Conservation (phyloP, 1,140 invertebrate species). For the Tetranychus cinnabarinus region DNA sequence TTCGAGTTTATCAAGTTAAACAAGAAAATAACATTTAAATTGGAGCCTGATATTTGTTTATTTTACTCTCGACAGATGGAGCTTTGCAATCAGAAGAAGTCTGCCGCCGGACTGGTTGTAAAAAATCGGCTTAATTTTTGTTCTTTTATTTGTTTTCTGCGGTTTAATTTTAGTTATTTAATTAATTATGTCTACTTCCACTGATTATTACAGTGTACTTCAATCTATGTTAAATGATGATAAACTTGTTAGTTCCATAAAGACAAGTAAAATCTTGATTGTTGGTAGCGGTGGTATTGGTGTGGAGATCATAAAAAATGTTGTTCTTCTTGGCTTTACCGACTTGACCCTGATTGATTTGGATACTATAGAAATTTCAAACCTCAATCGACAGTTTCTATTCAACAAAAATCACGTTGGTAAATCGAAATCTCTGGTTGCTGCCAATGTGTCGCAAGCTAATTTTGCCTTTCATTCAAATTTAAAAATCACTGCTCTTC, state of each 20-base stretch:
- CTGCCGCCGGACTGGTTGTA: no score
- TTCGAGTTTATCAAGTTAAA: no score
- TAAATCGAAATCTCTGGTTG: slow-evolving; percentile 63
- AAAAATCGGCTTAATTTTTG: no score
- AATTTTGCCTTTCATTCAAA: slow-evolving; percentile 1
- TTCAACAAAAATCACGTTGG: slow-evolving; percentile 95
- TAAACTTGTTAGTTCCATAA: not conserved
- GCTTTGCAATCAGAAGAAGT: no score
- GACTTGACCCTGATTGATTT: slow-evolving; percentile 93
- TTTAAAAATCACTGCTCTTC: slow-evolving; percentile 5
- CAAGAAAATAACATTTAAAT: no score
- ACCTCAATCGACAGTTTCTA: slow-evolving; percentile 91
- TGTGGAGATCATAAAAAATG: slow-evolving; percentile 92
- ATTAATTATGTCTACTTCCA: no score
- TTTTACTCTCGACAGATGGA: no score
- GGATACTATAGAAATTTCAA: slow-evolving; percentile 98
- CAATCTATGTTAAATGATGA: no score
- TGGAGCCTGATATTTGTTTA: no score
- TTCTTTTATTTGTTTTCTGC: no score
- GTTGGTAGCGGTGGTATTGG: slow-evolving; percentile 98
- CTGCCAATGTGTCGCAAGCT: slow-evolving; percentile 19
- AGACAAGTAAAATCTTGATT: slow-evolving; percentile 34
- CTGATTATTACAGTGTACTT: no score
- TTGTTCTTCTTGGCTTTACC: slow-evolving; percentile 76
- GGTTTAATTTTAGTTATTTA: no score